phyloP scores from a whole-genome alignment of 2,113 vertebrate genomes.

The Corapipo altera region DNA sequence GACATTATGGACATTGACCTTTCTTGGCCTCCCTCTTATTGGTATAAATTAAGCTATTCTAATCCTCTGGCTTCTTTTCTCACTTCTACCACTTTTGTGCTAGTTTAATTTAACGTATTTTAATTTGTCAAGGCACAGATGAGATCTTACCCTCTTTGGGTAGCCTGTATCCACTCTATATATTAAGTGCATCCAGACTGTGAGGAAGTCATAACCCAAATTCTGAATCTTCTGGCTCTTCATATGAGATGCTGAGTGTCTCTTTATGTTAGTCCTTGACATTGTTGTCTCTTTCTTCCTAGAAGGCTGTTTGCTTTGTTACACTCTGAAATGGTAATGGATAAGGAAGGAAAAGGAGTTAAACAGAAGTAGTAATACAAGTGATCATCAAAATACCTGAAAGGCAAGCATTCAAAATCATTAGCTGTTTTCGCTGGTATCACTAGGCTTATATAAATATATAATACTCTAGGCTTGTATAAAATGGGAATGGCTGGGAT shows the following conservation, averaged over 20 bases:
- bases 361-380: not conserved
- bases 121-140: not conserved
- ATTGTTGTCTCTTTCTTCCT: not conserved
- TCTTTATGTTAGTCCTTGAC: not conserved
- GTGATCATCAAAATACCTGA: not conserved
- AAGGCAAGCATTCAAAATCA: not conserved
- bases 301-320: not conserved
- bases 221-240: not conserved
- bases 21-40: not conserved
- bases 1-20: conserved; percentile 5
- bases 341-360: not conserved
- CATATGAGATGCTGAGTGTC: not conserved
- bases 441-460: not conserved
- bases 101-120: not conserved
- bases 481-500: not conserved
- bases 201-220: not conserved
- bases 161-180: not conserved
- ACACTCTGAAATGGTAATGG: not conserved
- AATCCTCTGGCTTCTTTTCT: not conserved
- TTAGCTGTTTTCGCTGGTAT: not conserved
- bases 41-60: conserved; percentile 18
- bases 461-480: not conserved
- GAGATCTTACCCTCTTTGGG: not conserved
- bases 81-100: not conserved
- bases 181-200: not conserved